These are phyloP conservation scores for Zoroaster sp. DNA, from an alignment of 53 echinoderm and acorn worm species.

Conservation along the genomic window DNA sequence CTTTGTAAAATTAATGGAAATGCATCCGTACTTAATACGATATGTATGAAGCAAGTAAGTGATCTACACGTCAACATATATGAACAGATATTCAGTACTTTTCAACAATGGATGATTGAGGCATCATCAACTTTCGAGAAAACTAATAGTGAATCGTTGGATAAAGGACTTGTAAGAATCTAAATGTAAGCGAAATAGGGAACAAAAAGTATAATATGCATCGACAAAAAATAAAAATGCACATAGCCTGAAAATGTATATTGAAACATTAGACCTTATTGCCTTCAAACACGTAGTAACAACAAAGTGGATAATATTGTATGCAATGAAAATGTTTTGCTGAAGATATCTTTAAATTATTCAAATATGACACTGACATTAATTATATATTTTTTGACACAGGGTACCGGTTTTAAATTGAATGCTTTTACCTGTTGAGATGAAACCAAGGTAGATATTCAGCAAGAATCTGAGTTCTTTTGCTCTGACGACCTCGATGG, in stretches of 20 bases:
- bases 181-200: too few relatives aligned
- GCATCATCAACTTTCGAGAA: too few relatives aligned
- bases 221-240: too few relatives aligned
- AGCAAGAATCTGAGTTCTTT: slow-evolving; percentile 45
- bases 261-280: background rate
- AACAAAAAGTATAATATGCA: too few relatives aligned
- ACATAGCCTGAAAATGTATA: background rate
- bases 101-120: too few relatives aligned
- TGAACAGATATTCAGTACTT: too few relatives aligned
- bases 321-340: background rate
- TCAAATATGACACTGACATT: background rate
- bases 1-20: too few relatives aligned
- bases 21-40: too few relatives aligned
- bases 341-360: background rate
- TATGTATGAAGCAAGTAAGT: too few relatives aligned
- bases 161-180: too few relatives aligned
- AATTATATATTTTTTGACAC: background rate
- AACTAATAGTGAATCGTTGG: too few relatives aligned
- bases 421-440: slow-evolving; percentile 50
- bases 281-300: background rate
- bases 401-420: background rate
- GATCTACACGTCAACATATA: too few relatives aligned
- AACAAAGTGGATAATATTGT: background rate
- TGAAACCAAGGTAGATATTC: slow-evolving; percentile 47
- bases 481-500: slow-evolving; percentile 39